phyloP scores from a whole-genome alignment of 1,140 invertebrate species.

The Frieseomelitta varia region DNA sequence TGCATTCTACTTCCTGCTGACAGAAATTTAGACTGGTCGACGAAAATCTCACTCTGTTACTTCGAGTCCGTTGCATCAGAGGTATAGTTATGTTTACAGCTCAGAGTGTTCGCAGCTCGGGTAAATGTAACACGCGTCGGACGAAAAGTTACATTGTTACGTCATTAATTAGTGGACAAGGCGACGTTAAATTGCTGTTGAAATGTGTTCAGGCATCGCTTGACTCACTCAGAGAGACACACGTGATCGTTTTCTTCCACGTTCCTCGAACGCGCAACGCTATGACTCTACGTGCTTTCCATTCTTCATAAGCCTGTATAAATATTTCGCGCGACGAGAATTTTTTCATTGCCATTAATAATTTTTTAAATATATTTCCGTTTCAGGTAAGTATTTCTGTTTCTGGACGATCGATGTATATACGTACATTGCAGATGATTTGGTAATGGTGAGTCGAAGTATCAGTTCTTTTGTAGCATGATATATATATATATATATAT shows the following conservation, averaged over 20 bases:
- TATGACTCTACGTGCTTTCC: background rate
- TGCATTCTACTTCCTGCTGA: background rate
- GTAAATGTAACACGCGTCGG: background rate
- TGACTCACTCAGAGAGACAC: background rate
- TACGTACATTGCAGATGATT: background rate
- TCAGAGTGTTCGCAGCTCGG: background rate
- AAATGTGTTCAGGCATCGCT: constrained; percentile 15
- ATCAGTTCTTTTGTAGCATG: background rate
- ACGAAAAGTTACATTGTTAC: constrained; percentile 14
- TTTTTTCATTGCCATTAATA: background rate
- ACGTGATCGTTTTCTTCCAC: background rate
- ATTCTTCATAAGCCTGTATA: background rate
- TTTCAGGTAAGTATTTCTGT: constrained; percentile 22
- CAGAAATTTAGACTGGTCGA: background rate
- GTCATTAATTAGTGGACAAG: constrained; percentile 38
- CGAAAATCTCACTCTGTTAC: background rate
- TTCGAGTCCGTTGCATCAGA: background rate
- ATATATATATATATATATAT: no score
- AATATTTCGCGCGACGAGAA: background rate
- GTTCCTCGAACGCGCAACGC: background rate
- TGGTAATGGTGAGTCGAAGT: background rate
- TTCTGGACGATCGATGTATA: background rate
- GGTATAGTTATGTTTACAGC: background rate
- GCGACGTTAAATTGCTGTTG: constrained; percentile 23
- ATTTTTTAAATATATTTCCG: background rate